These are phyloP conservation scores for Drosophila merina DNA, from an alignment of 2,888 invertebrate genomes.

Conservation along the genomic window DNA sequence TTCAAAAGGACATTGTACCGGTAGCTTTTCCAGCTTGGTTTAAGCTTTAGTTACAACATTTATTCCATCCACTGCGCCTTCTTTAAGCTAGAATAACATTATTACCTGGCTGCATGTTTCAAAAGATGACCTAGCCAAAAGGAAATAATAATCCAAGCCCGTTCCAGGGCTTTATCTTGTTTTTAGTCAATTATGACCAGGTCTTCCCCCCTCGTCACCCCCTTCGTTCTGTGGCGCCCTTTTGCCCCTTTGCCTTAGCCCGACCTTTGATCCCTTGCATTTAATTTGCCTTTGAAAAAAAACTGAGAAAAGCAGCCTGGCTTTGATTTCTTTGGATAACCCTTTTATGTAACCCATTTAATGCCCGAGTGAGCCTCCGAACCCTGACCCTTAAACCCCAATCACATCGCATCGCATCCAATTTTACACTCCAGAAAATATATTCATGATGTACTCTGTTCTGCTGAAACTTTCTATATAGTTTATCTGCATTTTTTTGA, in stretches of 20 bases:
- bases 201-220: slow-evolving; percentile 15
- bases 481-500: not conserved
- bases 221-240: slow-evolving; percentile 3
- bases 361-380: slow-evolving; percentile 46
- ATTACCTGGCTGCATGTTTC: slow-evolving; percentile 42
- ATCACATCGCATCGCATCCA: slow-evolving; percentile 12
- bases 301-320: slow-evolving; percentile 36
- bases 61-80: slow-evolving; percentile 40
- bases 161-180: slow-evolving; percentile 56
- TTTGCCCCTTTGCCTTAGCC: slow-evolving; percentile 3
- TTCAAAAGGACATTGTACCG: not conserved
- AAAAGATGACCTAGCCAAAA: slow-evolving; percentile 27
- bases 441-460: too few species aligned
- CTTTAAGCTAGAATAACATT: slow-evolving; percentile 40
- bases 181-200: slow-evolving; percentile 71
- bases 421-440: slow-evolving; percentile 5
- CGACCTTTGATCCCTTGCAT: slow-evolving; percentile 61
- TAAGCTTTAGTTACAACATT: not conserved
- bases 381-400: slow-evolving; percentile 28
- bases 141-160: slow-evolving; percentile 26
- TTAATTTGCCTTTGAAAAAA: slow-evolving; percentile 56
- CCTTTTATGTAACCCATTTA: slow-evolving; percentile 58
- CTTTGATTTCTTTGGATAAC: slow-evolving; percentile 57
- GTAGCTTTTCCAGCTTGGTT: too few species aligned
- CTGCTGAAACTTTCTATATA: too few species aligned